A percentile compares a stretch with the other conserved stretches of the same genome.
Conservation (phyloP, 2,888 invertebrate genomes). For the Heliconius sara region DNA sequence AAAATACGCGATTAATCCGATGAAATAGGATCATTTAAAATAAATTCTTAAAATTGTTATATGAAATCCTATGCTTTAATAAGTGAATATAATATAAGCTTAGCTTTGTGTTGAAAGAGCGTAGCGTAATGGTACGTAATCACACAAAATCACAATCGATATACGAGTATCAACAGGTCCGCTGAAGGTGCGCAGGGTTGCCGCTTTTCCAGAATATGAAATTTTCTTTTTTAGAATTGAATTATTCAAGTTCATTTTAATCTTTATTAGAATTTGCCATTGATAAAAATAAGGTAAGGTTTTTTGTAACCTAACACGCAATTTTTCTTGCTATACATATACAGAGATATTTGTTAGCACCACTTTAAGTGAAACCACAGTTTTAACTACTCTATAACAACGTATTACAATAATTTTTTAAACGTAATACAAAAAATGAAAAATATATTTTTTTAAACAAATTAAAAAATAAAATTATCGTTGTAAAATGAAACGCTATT, state of each 20-base stretch:
- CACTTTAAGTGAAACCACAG: no score
- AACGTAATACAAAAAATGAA: no score
- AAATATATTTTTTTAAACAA: no score
- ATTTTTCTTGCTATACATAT: background rate
- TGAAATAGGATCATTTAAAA: no score
- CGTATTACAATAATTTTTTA: no score
- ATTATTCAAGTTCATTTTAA: background rate
- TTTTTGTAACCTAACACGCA: background rate
- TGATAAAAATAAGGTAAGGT: background rate
- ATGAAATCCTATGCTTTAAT: background rate
- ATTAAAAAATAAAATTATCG: no score
- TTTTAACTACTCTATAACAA: no score
- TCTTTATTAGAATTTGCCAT: background rate
- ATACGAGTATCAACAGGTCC: conserved; percentile 67
- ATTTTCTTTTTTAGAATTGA: background rate
- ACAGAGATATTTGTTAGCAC: no score
- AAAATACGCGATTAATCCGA: no score
- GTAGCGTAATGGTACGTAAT: conserved; percentile 35
- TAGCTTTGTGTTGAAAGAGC: conserved; percentile 30
- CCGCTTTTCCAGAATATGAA: background rate
- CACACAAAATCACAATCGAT: conserved; percentile 61
- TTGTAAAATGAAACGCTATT: no score
- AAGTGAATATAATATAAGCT: background rate
- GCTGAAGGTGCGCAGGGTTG: conserved; percentile 60
- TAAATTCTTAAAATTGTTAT: background rate